Base-by-base conservation (phyloP, 30 jellyfish, hydroid and myxozoan genomes). In the Rhopilema esculentum region DNA sequence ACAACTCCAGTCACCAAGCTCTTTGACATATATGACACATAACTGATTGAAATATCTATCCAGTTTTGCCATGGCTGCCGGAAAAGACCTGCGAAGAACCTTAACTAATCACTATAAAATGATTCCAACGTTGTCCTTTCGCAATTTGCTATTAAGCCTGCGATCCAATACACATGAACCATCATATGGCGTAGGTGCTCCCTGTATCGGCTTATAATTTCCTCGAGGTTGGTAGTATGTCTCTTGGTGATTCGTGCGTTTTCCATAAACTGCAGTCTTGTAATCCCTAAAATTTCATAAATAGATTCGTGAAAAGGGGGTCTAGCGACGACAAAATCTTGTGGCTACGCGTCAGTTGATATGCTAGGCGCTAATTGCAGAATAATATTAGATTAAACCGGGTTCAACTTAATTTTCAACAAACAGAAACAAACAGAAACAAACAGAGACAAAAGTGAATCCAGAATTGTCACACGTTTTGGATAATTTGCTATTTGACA, bases 121-220 rank as follows among this genome's bases (percentile, higher is more conserved):
- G 0, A 67, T 0, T 9, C 74, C 85, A 15, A 61, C 20, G 49
- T 75, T 68, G 31, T 27, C 89, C n/a, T 49, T 86, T n/a, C 65
- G 33, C 51, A 75, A 32, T 50, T 67, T 86, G n/a, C 89, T 28
- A 31, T 27, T 40, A 27, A 83, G 82, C 61, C 90, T 50, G 24
- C 89, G 69, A 66, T 89, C 97, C 80, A 89, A 64, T 18, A 75
- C 75, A 71, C 97, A 89, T 4, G 91, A 83, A 32, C 21, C 51
- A 76, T 89, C 97, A 57, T 79, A 50, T 7, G 91, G 91, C 27
- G 97, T 67, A 8, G 97, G 97, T 15, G 97, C 90, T 19, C 93
- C 97, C 48, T 89, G 97, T n/a, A 50, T 15, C n/a, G 91, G 84
- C 61, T 72, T 83, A 76, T 89, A 89, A 8, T 76, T 19, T 30